Base-by-base conservation (phyloP, 1,140 invertebrate species). In the Dendroctonus ponderosae region DNA sequence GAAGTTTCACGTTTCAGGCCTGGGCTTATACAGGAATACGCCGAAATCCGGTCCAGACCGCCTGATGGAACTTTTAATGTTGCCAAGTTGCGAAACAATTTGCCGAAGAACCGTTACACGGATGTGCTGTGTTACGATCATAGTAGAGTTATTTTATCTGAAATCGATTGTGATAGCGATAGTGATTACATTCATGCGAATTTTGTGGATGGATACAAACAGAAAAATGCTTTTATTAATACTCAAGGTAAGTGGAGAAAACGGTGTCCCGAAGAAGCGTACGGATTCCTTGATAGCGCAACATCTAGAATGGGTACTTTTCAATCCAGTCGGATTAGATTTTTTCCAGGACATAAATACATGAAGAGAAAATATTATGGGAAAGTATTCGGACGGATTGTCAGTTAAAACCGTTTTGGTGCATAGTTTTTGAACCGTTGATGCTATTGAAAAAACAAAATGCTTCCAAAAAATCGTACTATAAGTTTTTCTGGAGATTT, bases 101-200 rank as follows among this genome's bases (percentile, higher is more conserved):
- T 90, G 72, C 84, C 88, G 69, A 98, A 98, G 84, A 98, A 98
- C 80, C 87, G 96, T 12, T 98, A 98, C 79, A 94, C 92, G 50
- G 96, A 99, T 81, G 95, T 99, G 26, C 84, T 97, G 12, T 97
- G 96, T 79, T 96, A 92, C 80, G 96, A 99, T 80, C 93, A 97
- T 78, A 93, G 91, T 75, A 84, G 96, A 73, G 96, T 99, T 50
- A 85, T 90, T 60, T 81, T 99, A 37, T 83, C 88, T 72, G 79
- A 87, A 50, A 86, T 91, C 67, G 86, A 85, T 49, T 84, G 85
- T 66, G 92, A 96, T 70, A 82, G 87, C 11, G 85, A 85, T 66
- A 89, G 90, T 44, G 95, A 97, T 82, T 98, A 98, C 76, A 97
- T 98, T 75, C 97, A 99, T 83, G 96, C 95, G 39, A 98, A 98